These are phyloP conservation scores for Microcebus jonahi DNA, from an alignment of 2,113 vertebrate genomes.

Conservation along the genomic window DNA sequence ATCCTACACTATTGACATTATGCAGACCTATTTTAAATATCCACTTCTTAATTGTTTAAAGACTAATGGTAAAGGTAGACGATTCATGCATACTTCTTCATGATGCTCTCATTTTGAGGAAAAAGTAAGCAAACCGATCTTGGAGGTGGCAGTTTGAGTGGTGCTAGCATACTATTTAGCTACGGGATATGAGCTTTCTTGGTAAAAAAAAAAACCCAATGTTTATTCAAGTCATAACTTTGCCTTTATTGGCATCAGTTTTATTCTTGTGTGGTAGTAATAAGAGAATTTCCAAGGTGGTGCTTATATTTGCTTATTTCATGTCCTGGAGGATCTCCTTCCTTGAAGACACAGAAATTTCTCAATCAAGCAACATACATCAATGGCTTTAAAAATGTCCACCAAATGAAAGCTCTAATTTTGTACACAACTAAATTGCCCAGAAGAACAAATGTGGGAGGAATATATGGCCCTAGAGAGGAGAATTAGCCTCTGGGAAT, in stretches of 20 bases:
- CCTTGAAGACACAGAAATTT: not conserved
- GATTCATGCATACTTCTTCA: not conserved
- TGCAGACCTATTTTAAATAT: not conserved
- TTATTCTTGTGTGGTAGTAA: not conserved
- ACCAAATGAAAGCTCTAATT: not conserved
- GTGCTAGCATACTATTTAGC: not conserved
- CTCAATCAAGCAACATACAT: not conserved
- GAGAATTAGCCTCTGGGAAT: not conserved
- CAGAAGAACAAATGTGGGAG: not conserved
- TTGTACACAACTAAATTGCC: not conserved
- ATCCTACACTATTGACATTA: not conserved
- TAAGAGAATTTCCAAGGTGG: too few relatives aligned
- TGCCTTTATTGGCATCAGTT: not conserved
- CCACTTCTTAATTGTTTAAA: not conserved
- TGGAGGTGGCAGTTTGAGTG: not conserved
- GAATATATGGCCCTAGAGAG: not conserved
- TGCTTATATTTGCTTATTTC: not conserved
- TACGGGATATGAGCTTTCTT: not conserved
- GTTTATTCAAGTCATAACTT: not conserved
- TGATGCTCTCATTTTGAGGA: not conserved
- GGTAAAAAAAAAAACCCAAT: not conserved
- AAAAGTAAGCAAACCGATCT: not conserved
- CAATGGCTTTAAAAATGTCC: not conserved
- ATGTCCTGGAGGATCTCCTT: not conserved
- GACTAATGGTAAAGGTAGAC: not conserved